phyloP scores from a whole-genome alignment of 1,140 invertebrate species.

The Drosophila mayri region DNA sequence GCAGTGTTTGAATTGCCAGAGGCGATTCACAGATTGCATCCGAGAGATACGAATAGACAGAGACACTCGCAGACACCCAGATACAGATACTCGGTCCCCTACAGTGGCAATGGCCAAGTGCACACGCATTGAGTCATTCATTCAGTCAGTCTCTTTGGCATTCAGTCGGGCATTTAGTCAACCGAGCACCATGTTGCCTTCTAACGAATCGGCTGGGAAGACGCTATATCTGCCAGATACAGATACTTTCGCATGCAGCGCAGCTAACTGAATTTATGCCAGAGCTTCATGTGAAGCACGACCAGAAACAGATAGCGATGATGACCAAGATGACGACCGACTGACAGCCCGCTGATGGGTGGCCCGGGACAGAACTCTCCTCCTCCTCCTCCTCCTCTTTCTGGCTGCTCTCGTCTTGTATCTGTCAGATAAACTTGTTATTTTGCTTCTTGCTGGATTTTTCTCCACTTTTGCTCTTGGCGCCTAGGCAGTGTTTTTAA shows the following conservation, averaged over 20 bases:
- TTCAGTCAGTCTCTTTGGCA: constrained; percentile 36
- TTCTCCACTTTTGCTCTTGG: constrained; percentile 12
- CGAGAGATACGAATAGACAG: constrained; percentile 22
- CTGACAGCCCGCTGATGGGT: constrained; percentile 63
- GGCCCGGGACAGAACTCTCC: constrained; percentile 65
- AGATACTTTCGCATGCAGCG: constrained; percentile 76
- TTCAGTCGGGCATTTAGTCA: constrained; percentile 61
- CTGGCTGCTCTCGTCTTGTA: constrained; percentile 37
- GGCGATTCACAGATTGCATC: constrained; percentile 46
- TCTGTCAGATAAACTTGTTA: constrained; percentile 51
- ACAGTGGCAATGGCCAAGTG: constrained; percentile 66
- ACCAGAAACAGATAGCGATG: constrained; percentile 29
- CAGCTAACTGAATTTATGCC: constrained; percentile 81
- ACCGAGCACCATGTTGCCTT: constrained; percentile 76
- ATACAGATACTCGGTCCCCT: background rate
- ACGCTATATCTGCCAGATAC: constrained; percentile 72
- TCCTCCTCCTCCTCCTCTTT: background rate
- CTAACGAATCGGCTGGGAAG: constrained; percentile 51
- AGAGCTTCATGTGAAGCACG: constrained; percentile 58
- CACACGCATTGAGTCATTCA: constrained; percentile 62
- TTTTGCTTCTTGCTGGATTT: constrained; percentile 10
- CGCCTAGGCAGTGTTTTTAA: constrained; percentile 66
- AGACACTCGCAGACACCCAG: background rate
- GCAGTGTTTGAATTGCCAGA: constrained; percentile 20
- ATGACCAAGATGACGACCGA: constrained; percentile 35